phyloP scores from a whole-genome alignment of 2,113 vertebrate genomes.

The Dipodomys spectabilis region DNA sequence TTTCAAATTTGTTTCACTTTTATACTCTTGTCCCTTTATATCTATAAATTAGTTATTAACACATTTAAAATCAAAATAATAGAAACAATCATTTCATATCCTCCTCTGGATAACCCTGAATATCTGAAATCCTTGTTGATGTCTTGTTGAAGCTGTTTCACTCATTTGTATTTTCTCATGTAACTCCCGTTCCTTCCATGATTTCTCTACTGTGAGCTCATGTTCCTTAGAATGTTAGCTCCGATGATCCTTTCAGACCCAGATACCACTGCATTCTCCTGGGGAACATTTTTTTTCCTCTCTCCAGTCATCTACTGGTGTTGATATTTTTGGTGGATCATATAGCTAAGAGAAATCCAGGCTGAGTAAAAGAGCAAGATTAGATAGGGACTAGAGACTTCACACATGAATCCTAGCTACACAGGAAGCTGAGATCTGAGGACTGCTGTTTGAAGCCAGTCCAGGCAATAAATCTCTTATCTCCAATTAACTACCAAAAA shows the following conservation, averaged over 20 bases:
- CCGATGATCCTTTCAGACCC: background rate
- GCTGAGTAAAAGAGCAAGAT: background rate
- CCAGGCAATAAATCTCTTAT: too few relatives aligned
- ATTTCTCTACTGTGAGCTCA: slow-evolving; percentile 13
- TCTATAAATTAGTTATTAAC: background rate
- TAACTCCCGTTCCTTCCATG: background rate
- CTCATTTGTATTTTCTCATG: background rate
- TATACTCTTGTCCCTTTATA: background rate
- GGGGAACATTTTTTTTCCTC: background rate
- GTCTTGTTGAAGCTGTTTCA: background rate
- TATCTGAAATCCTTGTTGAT: slow-evolving; percentile 10
- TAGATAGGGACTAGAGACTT: background rate
- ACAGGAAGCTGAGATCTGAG: too few relatives aligned
- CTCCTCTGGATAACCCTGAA: slow-evolving; percentile 17
- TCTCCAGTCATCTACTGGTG: background rate
- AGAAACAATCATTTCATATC: slow-evolving; percentile 21
- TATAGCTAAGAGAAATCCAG: background rate
- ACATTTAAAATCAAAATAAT: too few relatives aligned
- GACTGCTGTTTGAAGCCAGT: too few relatives aligned
- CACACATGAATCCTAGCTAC: too few relatives aligned
- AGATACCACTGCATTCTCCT: background rate
- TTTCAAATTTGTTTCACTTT: slow-evolving; percentile 10
- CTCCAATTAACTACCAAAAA: too few relatives aligned
- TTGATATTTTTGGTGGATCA: background rate
- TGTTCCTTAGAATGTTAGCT: background rate